Evolutionary conservation across 2,113 vertebrate genomes (phyloP).

Genomic region (Pelusios castaneus): DNA sequence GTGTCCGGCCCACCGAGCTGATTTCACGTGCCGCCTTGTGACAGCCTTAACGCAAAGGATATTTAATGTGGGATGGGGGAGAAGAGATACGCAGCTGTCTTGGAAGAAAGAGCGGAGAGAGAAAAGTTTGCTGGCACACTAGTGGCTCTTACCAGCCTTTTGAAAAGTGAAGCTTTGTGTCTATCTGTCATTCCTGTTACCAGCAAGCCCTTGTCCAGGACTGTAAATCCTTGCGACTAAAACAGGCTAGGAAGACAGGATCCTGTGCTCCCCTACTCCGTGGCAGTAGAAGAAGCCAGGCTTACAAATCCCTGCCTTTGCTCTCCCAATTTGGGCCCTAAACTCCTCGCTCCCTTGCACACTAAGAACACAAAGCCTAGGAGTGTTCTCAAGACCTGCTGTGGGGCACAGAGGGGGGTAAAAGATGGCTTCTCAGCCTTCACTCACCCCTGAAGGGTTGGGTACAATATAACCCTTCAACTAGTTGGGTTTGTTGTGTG

Average conservation of each 20-base stretch:
- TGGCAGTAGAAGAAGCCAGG: too few species aligned
- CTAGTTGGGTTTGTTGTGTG: not conserved
- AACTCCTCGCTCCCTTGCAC: not conserved
- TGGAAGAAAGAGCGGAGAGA: not conserved
- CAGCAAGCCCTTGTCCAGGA: not conserved
- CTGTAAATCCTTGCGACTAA: not conserved
- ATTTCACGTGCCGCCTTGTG: not conserved
- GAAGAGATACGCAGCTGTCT: not conserved
- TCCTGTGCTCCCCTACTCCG: too few species aligned
- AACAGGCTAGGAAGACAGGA: not conserved
- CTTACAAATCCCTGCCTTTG: not conserved
- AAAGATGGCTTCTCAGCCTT: not conserved
- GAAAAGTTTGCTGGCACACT: not conserved
- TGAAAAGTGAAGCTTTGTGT: not conserved
- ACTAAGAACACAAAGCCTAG: not conserved
- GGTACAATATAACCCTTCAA: not conserved
- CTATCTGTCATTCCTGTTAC: not conserved
- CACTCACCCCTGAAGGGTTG: not conserved
- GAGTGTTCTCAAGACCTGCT: not conserved
- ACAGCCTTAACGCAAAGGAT: not conserved
- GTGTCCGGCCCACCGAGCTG: rapidly evolving
- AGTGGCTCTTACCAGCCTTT: not conserved
- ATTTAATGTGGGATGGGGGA: not conserved
- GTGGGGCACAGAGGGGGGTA: too few species aligned
- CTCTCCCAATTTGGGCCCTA: not conserved